Evolutionary conservation across 2,797 vertebrate genomes (phyloP).

Genomic region (Mormyrus proboscirostris): DNA sequence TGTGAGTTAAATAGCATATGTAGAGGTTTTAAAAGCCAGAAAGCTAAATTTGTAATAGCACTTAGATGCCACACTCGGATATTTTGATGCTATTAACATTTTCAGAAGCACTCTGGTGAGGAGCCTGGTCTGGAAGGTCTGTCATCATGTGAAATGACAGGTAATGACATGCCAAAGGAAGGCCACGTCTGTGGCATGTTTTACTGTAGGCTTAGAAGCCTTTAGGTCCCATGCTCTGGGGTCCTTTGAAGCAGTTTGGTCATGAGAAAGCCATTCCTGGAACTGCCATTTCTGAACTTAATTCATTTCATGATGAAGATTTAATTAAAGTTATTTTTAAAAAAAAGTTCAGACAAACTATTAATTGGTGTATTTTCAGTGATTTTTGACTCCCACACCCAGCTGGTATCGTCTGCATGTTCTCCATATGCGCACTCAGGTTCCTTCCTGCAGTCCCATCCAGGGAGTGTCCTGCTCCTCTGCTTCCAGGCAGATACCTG

Average conservation of each 20-base stretch:
- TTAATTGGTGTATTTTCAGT: background rate
- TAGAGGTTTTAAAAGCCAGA: background rate
- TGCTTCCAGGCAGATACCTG: background rate
- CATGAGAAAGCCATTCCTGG: background rate
- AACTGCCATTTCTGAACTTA: background rate
- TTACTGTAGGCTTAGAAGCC: background rate
- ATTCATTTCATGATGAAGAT: background rate
- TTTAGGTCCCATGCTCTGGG: background rate
- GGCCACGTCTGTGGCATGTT: background rate
- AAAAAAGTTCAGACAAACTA: background rate
- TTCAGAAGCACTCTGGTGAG: background rate
- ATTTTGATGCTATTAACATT: background rate
- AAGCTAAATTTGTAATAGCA: background rate
- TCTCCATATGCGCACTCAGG: background rate
- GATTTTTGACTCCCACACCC: background rate
- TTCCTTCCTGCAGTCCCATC: background rate
- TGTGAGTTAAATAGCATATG: background rate
- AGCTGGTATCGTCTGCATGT: background rate
- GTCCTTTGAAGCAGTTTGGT: background rate
- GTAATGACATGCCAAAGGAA: background rate
- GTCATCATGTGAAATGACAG: background rate
- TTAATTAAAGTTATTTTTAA: background rate
- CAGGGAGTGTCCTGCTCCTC: background rate
- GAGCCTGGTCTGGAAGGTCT: background rate
- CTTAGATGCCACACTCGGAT: background rate